Evolutionary conservation across 1,140 invertebrate genomes (phyloP), one percentile per base, ranked within the genome.

Genomic region (Bathynomus jamesi): DNA sequence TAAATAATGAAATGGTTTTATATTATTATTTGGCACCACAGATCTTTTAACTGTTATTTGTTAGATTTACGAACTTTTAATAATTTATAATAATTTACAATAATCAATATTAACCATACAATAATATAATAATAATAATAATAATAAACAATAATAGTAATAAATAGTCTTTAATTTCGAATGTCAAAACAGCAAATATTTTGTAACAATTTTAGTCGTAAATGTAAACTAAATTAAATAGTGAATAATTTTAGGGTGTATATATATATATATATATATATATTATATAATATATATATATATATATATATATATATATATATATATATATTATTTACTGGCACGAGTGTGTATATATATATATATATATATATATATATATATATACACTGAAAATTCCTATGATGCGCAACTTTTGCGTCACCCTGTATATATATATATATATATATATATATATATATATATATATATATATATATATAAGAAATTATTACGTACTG

Each of bases 321-420:
- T 53, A 53, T 53, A 53, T 53, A 53, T 53, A 53, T 3, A 53
- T 2, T 3, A 53, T 53, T 2, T 53, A 53, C 21, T 17, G 13
- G 21, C 21, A 53, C 21, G 21, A 17, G 21, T 53, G 21, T 53
- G 21, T 53, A 53, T 53, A 53, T 53, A 53, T 53, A 53, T 53
- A 53, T 53, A 53, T 53, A 53, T 53, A 53, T 53, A 53, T 53
- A 53, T 53, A 53, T 53, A 53, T 53, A 53, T 53, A 53, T 53
- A 53, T 53, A 53, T 53, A 53, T 53, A 53, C 17, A 40, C 17
- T 8, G 7, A 40, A 40, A 8, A 40, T 40, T 8, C 17, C 7
- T 40, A 40, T 40, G 17, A 40, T 40, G 17, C 17, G 17, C 17
- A 40, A 8, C 7, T 40, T 8, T 40, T 40, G 17, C 17, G 17